Evolutionary conservation across 2,888 invertebrate genomes (phyloP).

Genomic region (Rhagophthalmus giganteus): DNA sequence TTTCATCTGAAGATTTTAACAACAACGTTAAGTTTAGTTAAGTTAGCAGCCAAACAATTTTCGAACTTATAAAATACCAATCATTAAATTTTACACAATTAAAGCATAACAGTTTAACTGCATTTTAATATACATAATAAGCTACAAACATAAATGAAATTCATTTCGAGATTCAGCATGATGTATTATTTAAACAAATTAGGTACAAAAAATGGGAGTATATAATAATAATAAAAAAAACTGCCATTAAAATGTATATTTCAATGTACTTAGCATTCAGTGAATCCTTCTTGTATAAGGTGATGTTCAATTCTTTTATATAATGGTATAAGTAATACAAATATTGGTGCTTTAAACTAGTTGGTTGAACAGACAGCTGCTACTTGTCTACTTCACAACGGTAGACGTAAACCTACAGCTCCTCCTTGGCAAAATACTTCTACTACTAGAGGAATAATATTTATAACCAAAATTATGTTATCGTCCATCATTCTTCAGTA

Average conservation of each 20-base stretch:
- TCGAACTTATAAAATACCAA: too few species aligned
- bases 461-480: constrained; percentile 6
- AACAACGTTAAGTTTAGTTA: too few species aligned
- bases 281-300: constrained; percentile 40
- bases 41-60: too few species aligned
- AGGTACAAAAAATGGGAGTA: too few species aligned
- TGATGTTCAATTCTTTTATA: constrained; percentile 41
- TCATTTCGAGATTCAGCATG: too few species aligned
- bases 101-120: too few species aligned
- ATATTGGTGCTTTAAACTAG: constrained; percentile 55
- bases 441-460: constrained; percentile 6
- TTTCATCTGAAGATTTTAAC: too few species aligned
- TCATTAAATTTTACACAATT: too few species aligned
- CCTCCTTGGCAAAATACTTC: constrained; percentile 41
- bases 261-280: constrained; percentile 49
- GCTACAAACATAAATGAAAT: too few species aligned
- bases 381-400: constrained; percentile 39
- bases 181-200: too few species aligned
- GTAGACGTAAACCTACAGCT: constrained; percentile 46
- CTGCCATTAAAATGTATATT: constrained; percentile 34
- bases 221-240: too few species aligned
- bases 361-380: constrained; percentile 49
- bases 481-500: background rate
- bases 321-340: constrained; percentile 49
- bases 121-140: too few species aligned